Conservation (phyloP, 2,113 vertebrate genomes). For the Halcyon malimbica region DNA sequence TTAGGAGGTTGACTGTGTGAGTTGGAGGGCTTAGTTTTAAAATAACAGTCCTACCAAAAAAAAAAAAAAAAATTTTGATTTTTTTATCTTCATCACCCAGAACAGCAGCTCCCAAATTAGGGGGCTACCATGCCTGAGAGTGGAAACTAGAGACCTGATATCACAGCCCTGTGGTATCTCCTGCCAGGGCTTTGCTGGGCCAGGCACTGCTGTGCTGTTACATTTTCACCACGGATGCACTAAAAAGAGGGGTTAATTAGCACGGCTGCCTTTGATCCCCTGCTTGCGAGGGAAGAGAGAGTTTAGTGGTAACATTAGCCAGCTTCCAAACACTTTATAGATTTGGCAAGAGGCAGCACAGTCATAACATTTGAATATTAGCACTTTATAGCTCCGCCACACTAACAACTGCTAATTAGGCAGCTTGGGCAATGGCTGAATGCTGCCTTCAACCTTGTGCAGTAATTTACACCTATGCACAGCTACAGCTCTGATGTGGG, state of each 20-base stretch:
- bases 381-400: conserved; percentile 41
- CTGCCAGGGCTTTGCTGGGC: background rate
- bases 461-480: conserved; percentile 39
- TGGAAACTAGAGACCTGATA: background rate
- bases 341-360: conserved; percentile 69
- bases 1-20: background rate
- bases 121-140: background rate
- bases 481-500: background rate
- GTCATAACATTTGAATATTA: conserved; percentile 75
- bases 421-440: conserved; percentile 25
- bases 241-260: conserved; percentile 32
- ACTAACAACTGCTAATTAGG: conserved; percentile 71
- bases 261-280: conserved; percentile 53
- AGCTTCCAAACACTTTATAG: conserved; percentile 63
- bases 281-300: conserved; percentile 45
- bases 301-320: conserved; percentile 37
- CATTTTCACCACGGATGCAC: background rate
- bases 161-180: background rate
- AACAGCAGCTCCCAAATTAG: background rate
- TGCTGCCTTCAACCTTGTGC: background rate
- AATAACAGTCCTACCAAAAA: background rate
- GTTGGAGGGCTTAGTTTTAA: background rate
- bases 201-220: fast-evolving
- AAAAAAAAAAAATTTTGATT: background rate
- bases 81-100: background rate